phyloP scores from a whole-genome alignment of 2,797 vertebrate species.

The Chelonia mydas region DNA sequence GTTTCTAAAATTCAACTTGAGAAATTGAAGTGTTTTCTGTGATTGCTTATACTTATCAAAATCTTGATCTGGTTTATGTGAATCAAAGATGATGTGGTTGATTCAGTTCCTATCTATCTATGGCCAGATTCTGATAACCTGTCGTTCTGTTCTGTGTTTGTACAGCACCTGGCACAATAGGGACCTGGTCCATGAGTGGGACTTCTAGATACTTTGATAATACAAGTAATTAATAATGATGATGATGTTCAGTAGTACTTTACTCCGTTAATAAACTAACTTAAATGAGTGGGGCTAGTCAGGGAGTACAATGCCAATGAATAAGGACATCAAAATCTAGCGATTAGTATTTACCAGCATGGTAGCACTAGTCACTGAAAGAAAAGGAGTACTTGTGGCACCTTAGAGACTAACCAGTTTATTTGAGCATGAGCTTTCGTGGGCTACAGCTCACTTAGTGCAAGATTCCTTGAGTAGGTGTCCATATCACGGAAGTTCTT shows the following conservation, averaged over 20 bases:
- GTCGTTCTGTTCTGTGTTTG: not conserved
- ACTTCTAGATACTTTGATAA: not conserved
- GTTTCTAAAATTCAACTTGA: not conserved
- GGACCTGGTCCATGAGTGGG: not conserved
- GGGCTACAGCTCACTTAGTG: too few relatives aligned
- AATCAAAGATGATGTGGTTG: not conserved
- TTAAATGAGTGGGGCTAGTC: fast-evolving
- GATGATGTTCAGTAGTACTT: fast-evolving
- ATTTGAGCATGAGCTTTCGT: too few relatives aligned
- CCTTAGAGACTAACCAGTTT: too few relatives aligned
- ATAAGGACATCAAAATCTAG: not conserved
- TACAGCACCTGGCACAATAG: not conserved
- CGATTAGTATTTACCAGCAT: fast-evolving
- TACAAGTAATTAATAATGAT: not conserved
- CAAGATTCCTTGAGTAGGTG: too few relatives aligned
- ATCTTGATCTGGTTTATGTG: not conserved
- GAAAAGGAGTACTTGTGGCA: too few relatives aligned
- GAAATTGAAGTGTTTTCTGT: not conserved
- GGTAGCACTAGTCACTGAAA: not conserved
- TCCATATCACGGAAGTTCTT: not conserved
- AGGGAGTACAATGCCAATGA: fast-evolving
- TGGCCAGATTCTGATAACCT: not conserved
- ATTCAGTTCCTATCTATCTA: not conserved
- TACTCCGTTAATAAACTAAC: fast-evolving
- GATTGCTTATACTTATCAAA: not conserved